These are phyloP conservation scores for Melipona quadrifasciata DNA, from an alignment of 1,140 invertebrate genomes.

Conservation along the genomic window DNA sequence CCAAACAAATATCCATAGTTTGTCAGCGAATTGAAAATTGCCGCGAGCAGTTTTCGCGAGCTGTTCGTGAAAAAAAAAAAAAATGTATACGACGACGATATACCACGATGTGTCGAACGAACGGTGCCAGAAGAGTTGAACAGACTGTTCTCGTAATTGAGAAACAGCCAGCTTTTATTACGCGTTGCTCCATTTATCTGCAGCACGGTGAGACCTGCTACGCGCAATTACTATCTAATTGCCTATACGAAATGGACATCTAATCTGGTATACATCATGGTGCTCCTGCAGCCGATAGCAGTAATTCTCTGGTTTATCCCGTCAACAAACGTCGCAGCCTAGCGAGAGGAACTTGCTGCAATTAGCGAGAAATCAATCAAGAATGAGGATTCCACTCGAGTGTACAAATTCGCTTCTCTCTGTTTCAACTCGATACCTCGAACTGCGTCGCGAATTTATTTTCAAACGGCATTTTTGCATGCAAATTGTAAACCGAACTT, in stretches of 20 bases:
- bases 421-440: too few species aligned
- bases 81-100: too few species aligned
- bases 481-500: too few species aligned
- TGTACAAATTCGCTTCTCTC: too few species aligned
- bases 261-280: conserved; percentile 38
- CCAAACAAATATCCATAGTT: too few species aligned
- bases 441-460: too few species aligned
- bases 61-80: too few species aligned
- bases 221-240: conserved; percentile 41
- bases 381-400: background rate
- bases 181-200: background rate
- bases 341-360: background rate
- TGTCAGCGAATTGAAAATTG: too few species aligned
- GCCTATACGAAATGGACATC: conserved; percentile 47
- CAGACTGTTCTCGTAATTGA: background rate
- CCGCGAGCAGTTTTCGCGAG: too few species aligned
- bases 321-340: conserved; percentile 18
- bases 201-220: background rate
- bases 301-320: conserved; percentile 44
- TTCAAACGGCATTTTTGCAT: too few species aligned
- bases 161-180: background rate
- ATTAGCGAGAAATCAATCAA: conserved; percentile 43
- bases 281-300: conserved; percentile 24
- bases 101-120: too few species aligned
- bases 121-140: background rate